Evolutionary conservation across 2,888 invertebrate species (phyloP).

Genomic region (Helleia helle): DNA sequence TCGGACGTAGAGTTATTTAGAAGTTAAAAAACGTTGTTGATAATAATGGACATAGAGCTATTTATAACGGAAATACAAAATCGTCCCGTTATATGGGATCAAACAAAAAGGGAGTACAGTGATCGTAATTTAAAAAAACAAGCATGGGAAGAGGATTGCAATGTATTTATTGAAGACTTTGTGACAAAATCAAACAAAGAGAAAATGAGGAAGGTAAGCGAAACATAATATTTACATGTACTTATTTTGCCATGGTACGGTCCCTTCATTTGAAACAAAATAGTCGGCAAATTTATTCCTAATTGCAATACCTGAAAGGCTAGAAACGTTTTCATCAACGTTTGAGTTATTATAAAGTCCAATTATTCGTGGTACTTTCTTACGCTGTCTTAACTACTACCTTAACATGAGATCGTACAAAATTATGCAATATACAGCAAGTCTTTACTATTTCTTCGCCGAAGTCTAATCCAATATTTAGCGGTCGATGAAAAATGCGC

Average conservation of each 20-base stretch:
- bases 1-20: no score
- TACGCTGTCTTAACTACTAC: background rate
- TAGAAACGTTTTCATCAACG: background rate
- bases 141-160: no score
- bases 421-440: background rate
- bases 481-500: slow-evolving; percentile 5
- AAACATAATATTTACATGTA: no score
- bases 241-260: background rate
- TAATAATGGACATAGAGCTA: no score
- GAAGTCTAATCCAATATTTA: slow-evolving; percentile 4
- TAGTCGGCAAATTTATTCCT: background rate
- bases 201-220: no score
- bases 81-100: no score
- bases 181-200: no score
- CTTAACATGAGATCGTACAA: background rate
- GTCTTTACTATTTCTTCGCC: background rate
- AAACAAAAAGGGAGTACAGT: no score
- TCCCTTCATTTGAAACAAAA: background rate
- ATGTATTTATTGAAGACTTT: no score
- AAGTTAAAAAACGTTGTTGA: no score
- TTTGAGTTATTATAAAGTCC: background rate
- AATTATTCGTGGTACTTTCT: background rate
- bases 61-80: no score
- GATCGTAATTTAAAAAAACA: no score
- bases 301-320: background rate